phyloP scores from a whole-genome alignment of 2,113 vertebrate species.

The Arothron firmamentum region DNA sequence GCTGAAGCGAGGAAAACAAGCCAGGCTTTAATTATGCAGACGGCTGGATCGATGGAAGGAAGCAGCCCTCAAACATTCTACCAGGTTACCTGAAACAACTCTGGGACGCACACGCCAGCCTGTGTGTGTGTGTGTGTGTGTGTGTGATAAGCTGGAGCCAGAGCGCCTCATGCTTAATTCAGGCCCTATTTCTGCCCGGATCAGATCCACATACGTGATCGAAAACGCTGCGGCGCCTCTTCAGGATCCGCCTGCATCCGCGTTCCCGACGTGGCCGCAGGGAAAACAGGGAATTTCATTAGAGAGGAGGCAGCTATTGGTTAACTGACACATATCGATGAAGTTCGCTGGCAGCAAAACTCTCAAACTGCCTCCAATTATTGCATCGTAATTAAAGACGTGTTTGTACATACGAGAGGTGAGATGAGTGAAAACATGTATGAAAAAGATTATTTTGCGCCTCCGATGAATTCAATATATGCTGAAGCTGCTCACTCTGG shows the following conservation, averaged over 20 bases:
- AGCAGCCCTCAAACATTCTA: conserved; percentile 18
- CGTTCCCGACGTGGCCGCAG: conserved; percentile 11
- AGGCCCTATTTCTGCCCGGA: conserved; percentile 9
- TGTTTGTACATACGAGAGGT: neutral
- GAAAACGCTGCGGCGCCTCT: conserved; percentile 7
- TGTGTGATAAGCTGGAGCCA: conserved; percentile 32
- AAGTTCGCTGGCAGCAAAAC: conserved; percentile 29
- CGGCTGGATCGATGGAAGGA: conserved; percentile 9
- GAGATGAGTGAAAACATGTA: neutral
- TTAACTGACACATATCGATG: conserved; percentile 44
- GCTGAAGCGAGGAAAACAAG: conserved; percentile 11
- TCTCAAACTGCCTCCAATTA: conserved; percentile 23
- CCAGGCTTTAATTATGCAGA: conserved; percentile 30
- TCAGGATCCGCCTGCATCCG: conserved; percentile 47
- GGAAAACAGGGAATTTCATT: conserved; percentile 37
- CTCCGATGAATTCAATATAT: too few relatives aligned
- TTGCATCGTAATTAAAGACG: conserved; percentile 4
- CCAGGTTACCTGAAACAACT: conserved; percentile 14
- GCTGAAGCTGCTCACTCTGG: too few relatives aligned
- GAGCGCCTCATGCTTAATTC: conserved; percentile 48
- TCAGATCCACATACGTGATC: conserved; percentile 43
- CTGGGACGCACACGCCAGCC: neutral
- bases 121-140: too few relatives aligned
- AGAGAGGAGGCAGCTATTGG: conserved; percentile 27
- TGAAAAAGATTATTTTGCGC: too few relatives aligned